Evolutionary conservation across 2,888 invertebrate species (phyloP), one percentile per base, ranked within the genome.

Genomic region (Acleris cristana): DNA sequence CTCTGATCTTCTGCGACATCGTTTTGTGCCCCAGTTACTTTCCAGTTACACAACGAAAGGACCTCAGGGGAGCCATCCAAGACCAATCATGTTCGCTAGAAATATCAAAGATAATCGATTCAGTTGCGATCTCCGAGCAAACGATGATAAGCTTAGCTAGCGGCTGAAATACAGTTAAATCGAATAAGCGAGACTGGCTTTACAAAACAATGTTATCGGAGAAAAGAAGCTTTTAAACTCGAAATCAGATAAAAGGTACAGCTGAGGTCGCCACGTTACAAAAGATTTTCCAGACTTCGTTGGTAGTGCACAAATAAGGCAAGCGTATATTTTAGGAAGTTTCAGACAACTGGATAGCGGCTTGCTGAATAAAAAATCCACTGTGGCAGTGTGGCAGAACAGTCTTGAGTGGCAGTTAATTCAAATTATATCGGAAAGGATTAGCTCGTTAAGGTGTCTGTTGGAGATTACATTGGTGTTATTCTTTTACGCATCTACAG

Each of bases 51-150:
- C 49, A 51, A 44, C 30, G 55, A 21, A 44, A 26, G 48, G 57
- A 40, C 58, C 66, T 56, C 54, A 48, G 58, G 63, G 66, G 67
- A 40, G 34, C 64, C 52, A 64, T 52, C 58, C 53, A 53, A 53
- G 62, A 57, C 58, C 67, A 67, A 67, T 67, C 67, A 58, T 62
- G 63, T 67, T 63, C 67, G 67, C 67, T 63, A 67, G 58, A 67
- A 67, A 67, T 67, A 67, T 67, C 67, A 67, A 67, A 67, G 63
- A 58, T 67, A 67, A 67, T 67, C 67, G 62, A 67, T 63, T 67
- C 63, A 58, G 67, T 56, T 40, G 57, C 45, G 57, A 62, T 45
- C n/a, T 48, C 66, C 66, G 52, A 58, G 67, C 62, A 63, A 63
- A 67, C 63, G 63, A 67, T 62, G 67, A 67, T 67, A 67, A 63